Conservation (phyloP, 92 coral and sea anemone species). For the Zoanthus sociatus region DNA sequence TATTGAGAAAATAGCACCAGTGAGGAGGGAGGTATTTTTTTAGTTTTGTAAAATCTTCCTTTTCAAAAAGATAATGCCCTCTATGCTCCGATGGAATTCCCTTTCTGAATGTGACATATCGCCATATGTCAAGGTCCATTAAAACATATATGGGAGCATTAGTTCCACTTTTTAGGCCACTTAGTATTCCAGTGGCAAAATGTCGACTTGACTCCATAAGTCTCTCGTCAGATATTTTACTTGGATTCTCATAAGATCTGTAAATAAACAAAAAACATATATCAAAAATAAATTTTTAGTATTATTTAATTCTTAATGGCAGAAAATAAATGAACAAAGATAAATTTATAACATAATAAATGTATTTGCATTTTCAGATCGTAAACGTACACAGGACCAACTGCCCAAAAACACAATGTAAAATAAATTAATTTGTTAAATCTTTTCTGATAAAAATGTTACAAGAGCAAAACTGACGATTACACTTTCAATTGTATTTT, state of each 20-base stretch:
- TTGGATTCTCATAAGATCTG: slow-evolving; percentile 18
- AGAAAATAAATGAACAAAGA: background rate
- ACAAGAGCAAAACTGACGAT: background rate
- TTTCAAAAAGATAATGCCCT: slow-evolving; percentile 53
- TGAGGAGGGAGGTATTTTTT: slow-evolving; percentile 51
- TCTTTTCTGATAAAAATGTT: background rate
- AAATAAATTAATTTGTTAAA: background rate
- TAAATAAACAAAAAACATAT: slow-evolving; percentile 20
- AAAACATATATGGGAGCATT: slow-evolving; percentile 45
- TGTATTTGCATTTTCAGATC: slow-evolving; percentile 3
- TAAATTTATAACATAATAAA: background rate
- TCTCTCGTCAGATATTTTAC: slow-evolving; percentile 33
- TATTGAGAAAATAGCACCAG: slow-evolving; percentile 64
- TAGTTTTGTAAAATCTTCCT: slow-evolving; percentile 47
- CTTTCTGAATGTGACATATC: slow-evolving; percentile 47
- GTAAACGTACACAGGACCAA: slow-evolving; percentile 5
- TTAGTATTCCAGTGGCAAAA: slow-evolving; percentile 52
- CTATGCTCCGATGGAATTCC: slow-evolving; percentile 58
- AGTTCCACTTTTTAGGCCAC: slow-evolving; percentile 52
- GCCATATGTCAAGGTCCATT: slow-evolving; percentile 65
- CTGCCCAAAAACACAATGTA: background rate
- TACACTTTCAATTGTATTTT: background rate
- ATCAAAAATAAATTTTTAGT: background rate
- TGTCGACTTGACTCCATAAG: slow-evolving; percentile 50
- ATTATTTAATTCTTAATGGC: background rate